Evolutionary conservation across 2,888 invertebrate species (phyloP), one percentile per base, ranked within the genome.

Genomic region (Quadroppia sp.): DNA sequence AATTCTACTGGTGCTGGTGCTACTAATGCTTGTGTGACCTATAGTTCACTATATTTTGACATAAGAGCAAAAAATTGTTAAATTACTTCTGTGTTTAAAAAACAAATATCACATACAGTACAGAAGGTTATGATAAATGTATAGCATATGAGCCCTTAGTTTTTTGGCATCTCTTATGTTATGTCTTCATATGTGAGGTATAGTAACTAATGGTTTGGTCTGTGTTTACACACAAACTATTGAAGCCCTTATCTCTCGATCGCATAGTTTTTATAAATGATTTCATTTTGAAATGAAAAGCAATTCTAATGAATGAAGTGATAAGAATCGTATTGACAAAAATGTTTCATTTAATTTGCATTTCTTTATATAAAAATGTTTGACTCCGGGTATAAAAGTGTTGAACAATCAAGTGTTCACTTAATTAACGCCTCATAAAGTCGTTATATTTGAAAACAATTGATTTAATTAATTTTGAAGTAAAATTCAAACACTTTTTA

Each of bases 121-220:
- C 15, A 32, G 28, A 13, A 59, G 2, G 28, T 59, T 32, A 59
- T 32, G 59, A 28, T n/a, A 59, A 59, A 59, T 30, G 59, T 32
- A 13, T 30, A 59, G 32, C 59, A 59, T 17, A 59, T 59, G 59
- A 30, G n/a, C 13, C 59, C 30, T 59, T 6, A 59, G 59, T 59
- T 32, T 15, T 2, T 2, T 15, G 13, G 6, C 20, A 2, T 23
- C 2, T 3, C 9, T 9, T 56, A 7, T 59, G 15, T n/a, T 1
- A 32, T 30, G 59, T 6, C 11, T 36, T 36, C 36, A 36, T 36
- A 36, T 11, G 4, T 36, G n/a, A 36, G 6, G 36, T 7, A 4
- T 30, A 59, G 30, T 59, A 59, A 59, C 59, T 59, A 30, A 59
- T 59, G 59, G 59, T 32, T n/a, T n/a, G n/a, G n/a, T n/a, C n/a